These are phyloP conservation scores for Gymnocephalus cernua DNA, from an alignment of 2,113 vertebrate species.

Conservation along the genomic window DNA sequence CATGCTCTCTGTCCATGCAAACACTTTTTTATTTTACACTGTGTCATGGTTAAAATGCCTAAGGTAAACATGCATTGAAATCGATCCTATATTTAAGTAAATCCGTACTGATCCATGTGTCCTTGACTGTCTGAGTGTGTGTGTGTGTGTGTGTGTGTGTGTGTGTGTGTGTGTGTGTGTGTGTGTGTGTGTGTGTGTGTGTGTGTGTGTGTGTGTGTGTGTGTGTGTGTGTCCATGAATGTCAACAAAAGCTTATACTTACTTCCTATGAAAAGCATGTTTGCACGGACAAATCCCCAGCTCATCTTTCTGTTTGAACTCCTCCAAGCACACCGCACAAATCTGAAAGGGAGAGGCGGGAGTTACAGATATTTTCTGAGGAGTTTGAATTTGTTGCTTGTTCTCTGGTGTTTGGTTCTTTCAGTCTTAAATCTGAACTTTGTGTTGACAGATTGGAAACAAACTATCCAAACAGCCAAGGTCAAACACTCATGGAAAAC, in stretches of 20 bases:
- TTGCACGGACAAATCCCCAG: constrained; percentile 99
- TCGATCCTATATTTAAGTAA: background rate
- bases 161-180: background rate
- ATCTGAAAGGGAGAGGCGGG: constrained; percentile 86
- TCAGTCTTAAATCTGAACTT: background rate
- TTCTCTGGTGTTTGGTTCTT: constrained; percentile 1
- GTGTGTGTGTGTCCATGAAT: background rate
- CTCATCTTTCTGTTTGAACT: constrained; percentile 98
- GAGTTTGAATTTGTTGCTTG: constrained; percentile 7
- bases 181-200: background rate
- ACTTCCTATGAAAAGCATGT: constrained; percentile 99
- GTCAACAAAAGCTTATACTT: constrained; percentile 76
- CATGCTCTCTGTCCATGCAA: background rate
- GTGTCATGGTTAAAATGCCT: background rate
- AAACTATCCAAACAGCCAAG: constrained; percentile 26
- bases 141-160: background rate
- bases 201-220: background rate
- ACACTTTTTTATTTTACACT: background rate
- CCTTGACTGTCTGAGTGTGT: constrained; percentile 18
- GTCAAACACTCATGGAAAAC: constrained; percentile 27
- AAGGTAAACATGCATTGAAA: background rate
- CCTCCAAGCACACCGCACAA: constrained; percentile 98
- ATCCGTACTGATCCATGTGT: constrained; percentile 1
- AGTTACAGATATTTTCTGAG: constrained; percentile 14
- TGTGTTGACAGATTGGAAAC: constrained; percentile 10